Base-by-base conservation (phyloP, 2,888 invertebrate species). In the Brenthis ino region DNA sequence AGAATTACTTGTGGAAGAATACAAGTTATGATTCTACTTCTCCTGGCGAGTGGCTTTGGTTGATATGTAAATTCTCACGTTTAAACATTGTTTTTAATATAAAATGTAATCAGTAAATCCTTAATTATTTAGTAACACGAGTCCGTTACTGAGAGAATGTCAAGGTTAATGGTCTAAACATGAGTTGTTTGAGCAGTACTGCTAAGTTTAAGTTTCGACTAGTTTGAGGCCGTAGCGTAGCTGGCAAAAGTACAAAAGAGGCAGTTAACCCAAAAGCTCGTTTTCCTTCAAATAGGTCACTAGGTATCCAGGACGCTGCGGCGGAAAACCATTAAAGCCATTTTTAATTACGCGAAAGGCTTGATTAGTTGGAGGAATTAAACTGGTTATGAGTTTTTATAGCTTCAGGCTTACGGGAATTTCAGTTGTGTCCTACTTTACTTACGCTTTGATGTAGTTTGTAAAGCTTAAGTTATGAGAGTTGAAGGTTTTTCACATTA, bases 201-300 rank as follows among this genome's bases (percentile, higher is more conserved):
- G 48, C 47, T 58, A 14, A 58, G 37, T 50, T 16, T 16, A 3
- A 53, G 51, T 53, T 28, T 50, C 13, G 24, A 53, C 54, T 37
- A 5, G 58, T 20, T 50, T 28, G 37, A 33, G 16, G 54, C 16
- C 8, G 28, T 20, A n/a, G 28, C 55, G 28, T 20, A n/a, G 28
- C 55, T 66, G 54, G 58, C 16, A 54, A 60, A 65, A 51, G 48
- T 33, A 61, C 55, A 54, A 66, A 66, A 50, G 37, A 24, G 54
- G 60, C 55, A 55, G 55, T 67, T 67, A 61, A 67, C 67, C 67
- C 55, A 61, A 67, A 67, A 67, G 47, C 60, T 48, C 43, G 48
- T n/a, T 57, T 37, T 48, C 20, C 58, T 50, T 65, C 1, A 69
- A 60, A 65, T 69, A 60, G 68, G 68, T 69, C 68, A 69, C 53